phyloP scores from a whole-genome alignment of 2,797 vertebrate species.

The Sitta carolinensis region DNA sequence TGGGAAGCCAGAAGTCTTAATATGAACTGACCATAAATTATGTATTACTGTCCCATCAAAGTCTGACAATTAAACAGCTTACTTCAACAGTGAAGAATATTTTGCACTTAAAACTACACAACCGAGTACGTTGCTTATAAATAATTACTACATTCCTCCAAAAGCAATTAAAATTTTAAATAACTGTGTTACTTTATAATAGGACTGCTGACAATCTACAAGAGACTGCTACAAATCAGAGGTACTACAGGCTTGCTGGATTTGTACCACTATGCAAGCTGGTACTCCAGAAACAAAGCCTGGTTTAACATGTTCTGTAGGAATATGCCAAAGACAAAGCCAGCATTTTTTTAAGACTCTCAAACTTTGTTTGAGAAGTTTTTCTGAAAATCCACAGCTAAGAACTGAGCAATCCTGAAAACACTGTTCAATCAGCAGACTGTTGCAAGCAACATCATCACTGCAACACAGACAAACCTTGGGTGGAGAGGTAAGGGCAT shows the following conservation, averaged over 20 bases:
- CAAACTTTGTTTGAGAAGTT: not conserved
- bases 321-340: not conserved
- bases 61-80: not conserved
- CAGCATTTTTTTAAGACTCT: not conserved
- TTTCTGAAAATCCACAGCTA: not conserved
- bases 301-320: not conserved
- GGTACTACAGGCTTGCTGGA: not conserved
- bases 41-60: not conserved
- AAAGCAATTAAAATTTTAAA: not conserved
- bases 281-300: not conserved
- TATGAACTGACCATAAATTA: not conserved
- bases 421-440: not conserved
- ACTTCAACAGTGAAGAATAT: not conserved
- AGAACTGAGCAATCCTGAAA: not conserved
- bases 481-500: slow-evolving; percentile 93
- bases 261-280: not conserved
- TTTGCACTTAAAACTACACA: not conserved
- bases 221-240: not conserved
- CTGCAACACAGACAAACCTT: slow-evolving; percentile 81
- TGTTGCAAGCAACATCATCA: not conserved
- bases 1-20: not conserved
- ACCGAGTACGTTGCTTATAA: not conserved
- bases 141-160: not conserved
- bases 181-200: not conserved
- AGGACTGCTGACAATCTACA: not conserved